phyloP scores from a whole-genome alignment of 2,888 invertebrate species.

The Chrysolina americana region DNA sequence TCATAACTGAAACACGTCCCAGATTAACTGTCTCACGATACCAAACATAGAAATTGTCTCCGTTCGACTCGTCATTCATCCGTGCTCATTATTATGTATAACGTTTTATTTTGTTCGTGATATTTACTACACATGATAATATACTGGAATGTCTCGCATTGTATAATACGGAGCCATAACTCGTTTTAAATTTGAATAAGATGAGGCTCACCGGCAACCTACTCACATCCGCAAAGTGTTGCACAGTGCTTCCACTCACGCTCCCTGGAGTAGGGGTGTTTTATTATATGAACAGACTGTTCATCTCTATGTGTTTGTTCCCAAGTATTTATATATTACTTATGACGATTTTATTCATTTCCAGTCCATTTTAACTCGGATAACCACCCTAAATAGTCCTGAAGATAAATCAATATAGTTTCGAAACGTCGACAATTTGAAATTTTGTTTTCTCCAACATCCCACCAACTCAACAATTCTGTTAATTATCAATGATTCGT shows the following conservation, averaged over 20 bases:
- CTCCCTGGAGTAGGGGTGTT: not conserved
- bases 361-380: no score
- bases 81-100: slow-evolving; percentile 32
- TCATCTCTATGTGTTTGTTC: no score
- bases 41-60: slow-evolving; percentile 22
- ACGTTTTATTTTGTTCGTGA: slow-evolving; percentile 35
- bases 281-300: not conserved
- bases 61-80: slow-evolving; percentile 19
- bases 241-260: slow-evolving; percentile 5
- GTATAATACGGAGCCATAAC: slow-evolving; percentile 21
- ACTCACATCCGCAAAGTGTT: slow-evolving; percentile 24
- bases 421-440: no score
- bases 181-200: slow-evolving; percentile 19
- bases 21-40: slow-evolving; percentile 22
- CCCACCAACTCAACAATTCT: no score
- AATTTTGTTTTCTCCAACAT: no score
- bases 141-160: slow-evolving; percentile 21
- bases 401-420: no score
- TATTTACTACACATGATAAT: slow-evolving; percentile 32
- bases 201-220: slow-evolving; percentile 16
- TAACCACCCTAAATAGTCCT: no score
- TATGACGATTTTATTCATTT: not conserved
- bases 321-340: no score
- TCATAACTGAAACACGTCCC: slow-evolving; percentile 11
- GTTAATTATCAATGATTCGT: no score